phyloP scores from a whole-genome alignment of 37 sponge, comb jelly and placozoan species.

The Ianthella basta region DNA sequence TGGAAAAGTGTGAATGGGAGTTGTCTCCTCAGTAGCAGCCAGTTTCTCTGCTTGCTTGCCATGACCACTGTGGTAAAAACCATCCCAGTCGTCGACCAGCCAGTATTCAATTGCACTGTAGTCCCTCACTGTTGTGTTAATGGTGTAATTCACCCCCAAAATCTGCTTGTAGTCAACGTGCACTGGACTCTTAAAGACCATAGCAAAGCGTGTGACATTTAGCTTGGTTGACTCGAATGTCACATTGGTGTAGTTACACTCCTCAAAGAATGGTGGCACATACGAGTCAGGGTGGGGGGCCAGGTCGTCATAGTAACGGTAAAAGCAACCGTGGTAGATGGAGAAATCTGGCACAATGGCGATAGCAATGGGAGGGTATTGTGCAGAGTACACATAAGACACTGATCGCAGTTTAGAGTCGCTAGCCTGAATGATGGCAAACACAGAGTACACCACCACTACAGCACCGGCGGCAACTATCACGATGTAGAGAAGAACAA shows the following conservation, averaged over 20 bases:
- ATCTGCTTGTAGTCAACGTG: constrained; percentile 3
- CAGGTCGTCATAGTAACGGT: constrained; percentile 18
- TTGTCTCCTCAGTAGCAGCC: neutral
- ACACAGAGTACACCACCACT: constrained; percentile 14
- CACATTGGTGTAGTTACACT: neutral
- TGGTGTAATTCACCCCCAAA: constrained; percentile 10
- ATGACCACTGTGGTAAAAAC: neutral
- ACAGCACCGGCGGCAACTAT: neutral
- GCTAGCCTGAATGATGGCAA: neutral
- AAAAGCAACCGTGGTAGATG: neutral
- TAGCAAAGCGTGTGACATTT: neutral
- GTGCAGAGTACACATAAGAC: neutral
- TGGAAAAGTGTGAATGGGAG: constrained; percentile 11
- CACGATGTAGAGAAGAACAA: neutral
- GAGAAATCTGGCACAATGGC: constrained; percentile 25
- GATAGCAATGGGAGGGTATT: neutral
- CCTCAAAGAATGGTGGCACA: too few relatives aligned
- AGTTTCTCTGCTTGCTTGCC: neutral
- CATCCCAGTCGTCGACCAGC: constrained; percentile 21
- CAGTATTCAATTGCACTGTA: constrained; percentile 36
- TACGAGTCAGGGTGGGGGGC: constrained; percentile 5
- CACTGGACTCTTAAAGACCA: constrained; percentile 15
- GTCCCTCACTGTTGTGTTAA: constrained; percentile 21
- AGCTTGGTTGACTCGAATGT: constrained; percentile 13
- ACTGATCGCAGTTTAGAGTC: neutral